Base-by-base conservation (phyloP, 2,113 vertebrate species). In the Ornithorhynchus anatinus region DNA sequence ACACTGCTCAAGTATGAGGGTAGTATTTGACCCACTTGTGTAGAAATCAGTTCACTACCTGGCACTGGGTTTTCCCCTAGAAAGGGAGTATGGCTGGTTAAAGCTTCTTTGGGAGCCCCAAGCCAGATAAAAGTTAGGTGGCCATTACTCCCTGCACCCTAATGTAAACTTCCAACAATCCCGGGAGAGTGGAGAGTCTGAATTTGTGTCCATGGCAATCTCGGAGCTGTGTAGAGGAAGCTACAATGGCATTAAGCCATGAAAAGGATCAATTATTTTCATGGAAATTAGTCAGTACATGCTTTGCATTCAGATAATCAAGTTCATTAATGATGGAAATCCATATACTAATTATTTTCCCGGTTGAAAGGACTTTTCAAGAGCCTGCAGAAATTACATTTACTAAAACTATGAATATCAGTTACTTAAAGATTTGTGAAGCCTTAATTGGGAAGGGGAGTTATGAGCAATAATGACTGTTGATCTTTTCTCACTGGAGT, bases 121-220 rank as follows among this genome's bases (percentile, higher is more conserved):
- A 35, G n/a, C 35, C 15, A 17, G 52, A 39, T 62, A 71, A 69
- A 77, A 36, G 43, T 36, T 59, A 69, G 64, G 33, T 33, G 70
- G 60, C 43, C 69, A 58, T 56, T 68, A 91, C 76, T 80, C 81
- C 77, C 83, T 68, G 17, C 42, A 75, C 33, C 73, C 45, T 84
- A 84, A 88, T 71, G 75, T 77, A 80, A 80, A 88, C 89, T 89
- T 78, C 70, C 63, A 50, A 72, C 66, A 76, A 79, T 45, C 45
- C 37, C 61, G 53, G 79, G 66, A 84, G 78, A 82, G 80, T 88
- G 78, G 75, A 84, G 66, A 81, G 39, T 66, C 43, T 60, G 79
- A 88, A 81, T 84, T 88, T 90, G 92, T 95, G 94, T 91, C 94
- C 94, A 92, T 94, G 91, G 92, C 82, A 88, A 91, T 94, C 82